Conservation (phyloP, 2,797 vertebrate species). For the Pseudochirops corinnae region DNA sequence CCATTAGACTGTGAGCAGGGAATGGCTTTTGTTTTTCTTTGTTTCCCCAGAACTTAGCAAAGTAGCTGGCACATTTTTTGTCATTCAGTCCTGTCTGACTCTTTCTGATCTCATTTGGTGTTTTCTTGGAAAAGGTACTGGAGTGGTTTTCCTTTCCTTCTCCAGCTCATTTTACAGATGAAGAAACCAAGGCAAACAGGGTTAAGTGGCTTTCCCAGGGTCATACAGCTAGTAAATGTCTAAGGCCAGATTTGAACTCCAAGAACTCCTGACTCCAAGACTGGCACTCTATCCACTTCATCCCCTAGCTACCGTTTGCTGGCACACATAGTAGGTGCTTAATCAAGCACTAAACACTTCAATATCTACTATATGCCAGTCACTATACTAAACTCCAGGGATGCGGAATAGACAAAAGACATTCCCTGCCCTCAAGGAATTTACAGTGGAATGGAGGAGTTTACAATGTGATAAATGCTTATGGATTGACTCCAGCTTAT, state of each 20-base stretch:
- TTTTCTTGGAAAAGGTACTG: background rate
- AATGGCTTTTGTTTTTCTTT: background rate
- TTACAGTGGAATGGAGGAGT: background rate
- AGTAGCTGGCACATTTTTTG: background rate
- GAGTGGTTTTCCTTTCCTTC: background rate
- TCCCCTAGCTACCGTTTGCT: background rate
- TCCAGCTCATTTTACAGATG: background rate
- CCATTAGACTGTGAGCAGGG: background rate
- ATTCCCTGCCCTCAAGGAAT: background rate
- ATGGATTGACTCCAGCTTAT: background rate
- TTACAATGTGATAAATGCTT: background rate
- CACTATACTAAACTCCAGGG: background rate
- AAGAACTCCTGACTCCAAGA: background rate
- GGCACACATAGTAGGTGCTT: background rate
- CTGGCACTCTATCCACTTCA: background rate
- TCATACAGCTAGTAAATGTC: background rate
- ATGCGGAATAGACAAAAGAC: background rate
- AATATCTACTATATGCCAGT: background rate
- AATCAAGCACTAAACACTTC: background rate
- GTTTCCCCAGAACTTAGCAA: background rate
- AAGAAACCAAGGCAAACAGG: background rate
- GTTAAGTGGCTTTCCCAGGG: background rate
- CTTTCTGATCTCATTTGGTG: background rate
- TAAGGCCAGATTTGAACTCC: background rate
- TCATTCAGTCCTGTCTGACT: background rate